Conservation (phyloP, 2,797 vertebrate genomes). For the Gorsachius magnificus region DNA sequence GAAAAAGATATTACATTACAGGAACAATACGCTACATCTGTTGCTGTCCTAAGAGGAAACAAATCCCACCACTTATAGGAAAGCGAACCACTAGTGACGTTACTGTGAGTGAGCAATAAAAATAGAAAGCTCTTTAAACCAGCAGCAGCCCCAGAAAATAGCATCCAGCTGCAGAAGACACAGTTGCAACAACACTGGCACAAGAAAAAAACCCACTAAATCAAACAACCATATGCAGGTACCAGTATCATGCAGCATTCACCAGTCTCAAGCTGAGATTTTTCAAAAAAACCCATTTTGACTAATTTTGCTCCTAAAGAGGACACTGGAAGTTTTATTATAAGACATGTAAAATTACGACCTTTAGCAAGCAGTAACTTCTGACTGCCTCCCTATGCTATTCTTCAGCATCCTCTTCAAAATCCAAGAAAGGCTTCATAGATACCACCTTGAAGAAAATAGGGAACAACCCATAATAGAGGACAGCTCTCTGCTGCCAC, state of each 20-base stretch:
- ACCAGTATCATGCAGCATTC: not conserved
- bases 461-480: not conserved
- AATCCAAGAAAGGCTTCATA: not conserved
- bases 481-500: not conserved
- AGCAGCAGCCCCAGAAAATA: not conserved
- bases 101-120: not conserved
- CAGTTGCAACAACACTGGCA: not conserved
- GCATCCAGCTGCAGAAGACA: not conserved
- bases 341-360: not conserved
- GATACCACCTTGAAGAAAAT: not conserved
- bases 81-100: not conserved
- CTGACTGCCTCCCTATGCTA: not conserved
- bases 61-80: not conserved
- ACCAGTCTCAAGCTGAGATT: not conserved
- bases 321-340: not conserved
- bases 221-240: not conserved
- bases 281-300: not conserved
- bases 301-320: not conserved
- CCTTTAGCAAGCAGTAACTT: not conserved
- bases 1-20: conserved; percentile 11
- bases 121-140: not conserved
- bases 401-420: not conserved
- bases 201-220: not conserved
- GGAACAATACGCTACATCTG: not conserved
- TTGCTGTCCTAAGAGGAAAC: not conserved